Base-by-base conservation (phyloP, 2,113 vertebrate species). In the Turdus rufiventris region DNA sequence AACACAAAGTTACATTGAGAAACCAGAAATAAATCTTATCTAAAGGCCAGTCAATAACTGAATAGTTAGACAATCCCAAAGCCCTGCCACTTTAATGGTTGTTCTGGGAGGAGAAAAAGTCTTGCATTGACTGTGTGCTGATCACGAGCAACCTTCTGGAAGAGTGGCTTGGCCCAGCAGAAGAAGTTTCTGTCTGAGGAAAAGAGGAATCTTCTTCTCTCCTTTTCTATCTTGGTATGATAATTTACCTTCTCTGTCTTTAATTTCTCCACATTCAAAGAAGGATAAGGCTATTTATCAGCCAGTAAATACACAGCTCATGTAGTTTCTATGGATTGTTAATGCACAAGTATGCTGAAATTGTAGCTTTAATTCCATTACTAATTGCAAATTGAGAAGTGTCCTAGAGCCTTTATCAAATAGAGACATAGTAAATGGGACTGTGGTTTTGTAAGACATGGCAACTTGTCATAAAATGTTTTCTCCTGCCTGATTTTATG, bases 1-100 rank as follows among this genome's bases (percentile, higher is more conserved):
- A 80, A 92, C 61, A 60, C 17, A 31, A 89, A n/a, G 66, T 81
- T 89, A 54, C 85, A 89, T 66, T 72, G 87, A 91, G 88, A 97
- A 92, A 80, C 67, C 79, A 71, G 74, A 88, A 94, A 76, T 53
- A 65, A 92, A 62, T 61, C 71, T 24, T 84, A 4, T 53, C 87
- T 85, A 70, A 77, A 92, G 34, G 51, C 66, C 66, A 53, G 50
- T 92, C 71, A 93, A 72, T 91, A 94, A 71, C 50, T 24, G 72
- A 83, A 80, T 72, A 87, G 63, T 81, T 74, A 53, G 73, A 85
- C 60, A 71, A 50, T 82, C 70, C 51, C 63, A 84, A 75, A 91
- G 60, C 51, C 67, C 70, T 94, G 85, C 56, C 73, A 67, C 91
- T 88, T 82, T 23, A 85, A 76, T 38, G 26, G 26, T 42, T 68